Conservation (phyloP, 2,113 vertebrate genomes). For the Poicephalus gulielmi region DNA sequence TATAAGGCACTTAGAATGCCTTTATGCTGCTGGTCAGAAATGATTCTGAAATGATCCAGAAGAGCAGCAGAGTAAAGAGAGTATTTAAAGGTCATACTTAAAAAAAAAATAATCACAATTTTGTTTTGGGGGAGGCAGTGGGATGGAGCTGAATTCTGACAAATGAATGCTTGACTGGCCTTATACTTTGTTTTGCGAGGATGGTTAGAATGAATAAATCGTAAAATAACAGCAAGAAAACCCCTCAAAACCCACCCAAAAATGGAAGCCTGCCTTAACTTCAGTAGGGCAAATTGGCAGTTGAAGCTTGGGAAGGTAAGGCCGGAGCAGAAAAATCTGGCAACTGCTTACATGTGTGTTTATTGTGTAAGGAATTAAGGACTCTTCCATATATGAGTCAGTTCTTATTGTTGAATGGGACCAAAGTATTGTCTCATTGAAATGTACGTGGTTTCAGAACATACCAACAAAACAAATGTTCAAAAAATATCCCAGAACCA, state of each 20-base stretch:
- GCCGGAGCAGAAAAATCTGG: not conserved
- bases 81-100: not conserved
- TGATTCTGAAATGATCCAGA: not conserved
- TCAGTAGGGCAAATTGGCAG: not conserved
- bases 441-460: not conserved
- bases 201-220: not conserved
- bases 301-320: not conserved
- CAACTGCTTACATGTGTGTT: not conserved
- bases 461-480: not conserved
- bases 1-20: not conserved
- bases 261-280: not conserved
- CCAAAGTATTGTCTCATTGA: not conserved
- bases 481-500: not conserved
- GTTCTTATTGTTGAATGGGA: not conserved
- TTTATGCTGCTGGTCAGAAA: not conserved
- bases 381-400: not conserved
- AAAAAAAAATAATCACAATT: not conserved
- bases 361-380: not conserved
- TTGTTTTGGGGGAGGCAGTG: not conserved
- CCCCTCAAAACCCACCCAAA: fast-evolving
- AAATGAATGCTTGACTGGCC: not conserved
- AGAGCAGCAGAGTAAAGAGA: not conserved
- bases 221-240: not conserved
- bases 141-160: not conserved
- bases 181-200: not conserved